These are phyloP conservation scores for Corythaixoides concolor DNA, from an alignment of 2,113 vertebrate species.

Conservation along the genomic window DNA sequence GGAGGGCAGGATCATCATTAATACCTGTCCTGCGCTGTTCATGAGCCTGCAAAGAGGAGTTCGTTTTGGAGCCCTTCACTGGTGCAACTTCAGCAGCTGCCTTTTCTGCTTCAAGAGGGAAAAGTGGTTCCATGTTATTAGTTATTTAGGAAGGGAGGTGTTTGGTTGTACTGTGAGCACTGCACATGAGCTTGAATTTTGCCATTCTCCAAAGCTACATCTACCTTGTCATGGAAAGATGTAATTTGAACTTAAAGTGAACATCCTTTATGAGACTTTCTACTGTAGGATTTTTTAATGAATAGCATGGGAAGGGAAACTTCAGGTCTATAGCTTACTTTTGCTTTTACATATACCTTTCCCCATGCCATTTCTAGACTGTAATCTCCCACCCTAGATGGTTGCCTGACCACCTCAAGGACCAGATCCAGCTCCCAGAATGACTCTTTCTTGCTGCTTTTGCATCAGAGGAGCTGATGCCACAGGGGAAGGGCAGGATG, in stretches of 20 bases:
- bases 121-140: neutral
- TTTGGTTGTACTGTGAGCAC: neutral
- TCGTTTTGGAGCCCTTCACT: neutral
- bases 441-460: neutral
- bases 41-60: neutral
- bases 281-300: slow-evolving; percentile 40
- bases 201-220: slow-evolving; percentile 60
- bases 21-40: slow-evolving; percentile 28
- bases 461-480: neutral
- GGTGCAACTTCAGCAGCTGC: slow-evolving; percentile 12
- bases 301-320: neutral
- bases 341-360: neutral
- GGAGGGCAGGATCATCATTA: neutral
- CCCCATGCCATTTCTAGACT: neutral
- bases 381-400: neutral
- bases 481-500: neutral
- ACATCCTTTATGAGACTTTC: slow-evolving; percentile 30
- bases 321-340: neutral
- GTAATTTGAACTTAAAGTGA: slow-evolving; percentile 36
- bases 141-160: neutral
- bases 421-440: neutral
- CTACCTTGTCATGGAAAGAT: slow-evolving; percentile 36
- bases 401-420: neutral
- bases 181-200: neutral
- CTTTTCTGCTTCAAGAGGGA: neutral